Conservation (phyloP, 1,140 invertebrate genomes). For the Pollicipes pollicipes region DNA sequence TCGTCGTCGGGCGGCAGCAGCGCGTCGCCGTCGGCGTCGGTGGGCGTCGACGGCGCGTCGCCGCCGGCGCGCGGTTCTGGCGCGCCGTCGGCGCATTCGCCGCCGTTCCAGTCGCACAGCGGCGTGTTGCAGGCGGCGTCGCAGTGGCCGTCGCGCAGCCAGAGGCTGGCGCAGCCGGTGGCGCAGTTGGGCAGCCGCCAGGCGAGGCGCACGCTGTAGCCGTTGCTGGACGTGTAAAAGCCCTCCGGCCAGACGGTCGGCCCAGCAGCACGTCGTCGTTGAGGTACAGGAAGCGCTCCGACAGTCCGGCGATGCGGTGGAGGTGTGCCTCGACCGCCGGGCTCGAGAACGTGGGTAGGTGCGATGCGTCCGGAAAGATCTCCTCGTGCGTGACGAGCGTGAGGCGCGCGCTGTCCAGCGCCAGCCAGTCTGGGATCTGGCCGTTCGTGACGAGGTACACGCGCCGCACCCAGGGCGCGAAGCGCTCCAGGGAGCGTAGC, state of each 20-base stretch:
- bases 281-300: conserved; percentile 61
- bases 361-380: conserved; percentile 42
- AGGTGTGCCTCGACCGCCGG: conserved; percentile 51
- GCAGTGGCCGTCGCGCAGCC: not conserved
- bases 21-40: not conserved
- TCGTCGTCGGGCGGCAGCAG: not conserved
- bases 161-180: too few species aligned
- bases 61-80: conserved; percentile 21
- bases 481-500: conserved; percentile 51
- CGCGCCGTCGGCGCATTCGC: conserved; percentile 29
- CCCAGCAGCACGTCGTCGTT: conserved; percentile 73
- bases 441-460: conserved; percentile 70
- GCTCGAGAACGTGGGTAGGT: conserved; percentile 64
- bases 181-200: too few species aligned
- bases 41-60: conserved; percentile 10
- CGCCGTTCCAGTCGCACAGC: conserved; percentile 61
- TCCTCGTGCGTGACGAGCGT: conserved; percentile 51
- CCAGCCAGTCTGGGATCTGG: conserved; percentile 64
- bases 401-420: conserved; percentile 50
- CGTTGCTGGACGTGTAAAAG: conserved; percentile 15
- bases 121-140: conserved; percentile 21
- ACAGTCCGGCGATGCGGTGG: conserved; percentile 53
- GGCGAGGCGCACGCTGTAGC: conserved; percentile 5
- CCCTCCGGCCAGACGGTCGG: conserved; percentile 52
- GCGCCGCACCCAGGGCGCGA: conserved; percentile 59